These are phyloP conservation scores for Xanthorhoe spadicearia DNA, from an alignment of 2,888 invertebrate genomes.

Conservation along the genomic window DNA sequence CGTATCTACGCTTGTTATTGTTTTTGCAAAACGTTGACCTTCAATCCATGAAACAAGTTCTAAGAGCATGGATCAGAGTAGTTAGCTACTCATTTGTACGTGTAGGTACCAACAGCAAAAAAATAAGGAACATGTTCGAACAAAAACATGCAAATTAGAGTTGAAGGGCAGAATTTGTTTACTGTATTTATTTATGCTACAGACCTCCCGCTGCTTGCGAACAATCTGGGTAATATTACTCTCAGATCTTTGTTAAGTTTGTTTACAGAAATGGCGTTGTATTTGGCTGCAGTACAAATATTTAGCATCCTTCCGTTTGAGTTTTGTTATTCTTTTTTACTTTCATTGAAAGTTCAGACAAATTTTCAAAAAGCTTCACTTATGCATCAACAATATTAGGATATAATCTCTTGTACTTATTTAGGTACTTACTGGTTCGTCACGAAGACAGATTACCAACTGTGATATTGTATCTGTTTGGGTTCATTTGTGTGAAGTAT, in stretches of 20 bases:
- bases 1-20: conserved; percentile 5
- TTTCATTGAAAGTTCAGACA: too few relatives aligned
- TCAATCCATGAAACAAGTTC: conserved; percentile 24
- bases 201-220: neutral
- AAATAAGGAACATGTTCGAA: conserved; percentile 40
- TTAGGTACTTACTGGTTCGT: conserved; percentile 13
- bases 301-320: too few relatives aligned
- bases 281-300: too few relatives aligned
- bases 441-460: conserved; percentile 10
- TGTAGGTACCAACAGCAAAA: conserved; percentile 29
- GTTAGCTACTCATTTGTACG: conserved; percentile 4
- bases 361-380: too few relatives aligned
- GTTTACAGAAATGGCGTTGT: too few relatives aligned
- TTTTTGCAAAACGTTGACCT: conserved; percentile 39
- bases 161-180: conserved; percentile 36
- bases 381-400: too few relatives aligned
- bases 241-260: too few relatives aligned
- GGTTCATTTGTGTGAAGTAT: conserved; percentile 10
- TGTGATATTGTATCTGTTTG: conserved; percentile 3
- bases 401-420: conserved; percentile 18
- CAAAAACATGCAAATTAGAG: conserved; percentile 52
- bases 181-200: neutral
- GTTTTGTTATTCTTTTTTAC: too few relatives aligned
- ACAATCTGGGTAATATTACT: neutral
- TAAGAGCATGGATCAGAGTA: conserved; percentile 31